Evolutionary conservation across 1,140 invertebrate species (phyloP), one percentile per base, ranked within the genome.

Genomic region (Stegodyphus mimosarum): DNA sequence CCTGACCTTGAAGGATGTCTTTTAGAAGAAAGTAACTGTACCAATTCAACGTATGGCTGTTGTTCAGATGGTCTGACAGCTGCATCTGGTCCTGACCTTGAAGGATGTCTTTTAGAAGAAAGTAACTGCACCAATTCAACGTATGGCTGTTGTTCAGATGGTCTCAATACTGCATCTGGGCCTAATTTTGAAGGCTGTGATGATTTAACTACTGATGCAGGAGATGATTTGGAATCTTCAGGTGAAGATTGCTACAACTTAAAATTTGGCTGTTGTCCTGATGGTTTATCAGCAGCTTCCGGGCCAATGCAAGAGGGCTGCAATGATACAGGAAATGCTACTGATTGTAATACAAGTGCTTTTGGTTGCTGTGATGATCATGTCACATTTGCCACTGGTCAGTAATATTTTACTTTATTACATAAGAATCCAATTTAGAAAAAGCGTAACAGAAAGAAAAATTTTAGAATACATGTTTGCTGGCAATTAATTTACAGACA

Each of bases 61-160:
- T 99, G 98, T 90, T 92, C 93, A 6, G 97, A 99, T 89, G 93
- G 93, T 0, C 90, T 94, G 81, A 98, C 96, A 0, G 93, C 95
- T 1, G 95, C 87, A 93, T 95, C 97, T 89, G 87, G 96, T 7
- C 91, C 92, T 0, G 92, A 95, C 17, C 91, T 93, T 48, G 91
- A 94, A 89, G 96, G 94, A 6, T 98, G 97, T 90, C 95, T 95
- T 6, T 90, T 93, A 15, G 90, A 76, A 15, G 83, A 72, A 64
- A 84, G 87, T 18, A 87, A 87, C 33, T 97, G 96, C 89, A 89
- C 96, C 50, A 6, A 91, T 93, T 15, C 66, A 77, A 5, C 95
- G 92, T 67, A 17, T 89, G 64, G 64, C 48, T 99, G 98, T 90
- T 99, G 98, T 90, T 92, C 93, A 6, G 97, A 99, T 89, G 93